Evolutionary conservation across 2,888 invertebrate genomes (phyloP).

Genomic region (Drosophila hamatofila): DNA sequence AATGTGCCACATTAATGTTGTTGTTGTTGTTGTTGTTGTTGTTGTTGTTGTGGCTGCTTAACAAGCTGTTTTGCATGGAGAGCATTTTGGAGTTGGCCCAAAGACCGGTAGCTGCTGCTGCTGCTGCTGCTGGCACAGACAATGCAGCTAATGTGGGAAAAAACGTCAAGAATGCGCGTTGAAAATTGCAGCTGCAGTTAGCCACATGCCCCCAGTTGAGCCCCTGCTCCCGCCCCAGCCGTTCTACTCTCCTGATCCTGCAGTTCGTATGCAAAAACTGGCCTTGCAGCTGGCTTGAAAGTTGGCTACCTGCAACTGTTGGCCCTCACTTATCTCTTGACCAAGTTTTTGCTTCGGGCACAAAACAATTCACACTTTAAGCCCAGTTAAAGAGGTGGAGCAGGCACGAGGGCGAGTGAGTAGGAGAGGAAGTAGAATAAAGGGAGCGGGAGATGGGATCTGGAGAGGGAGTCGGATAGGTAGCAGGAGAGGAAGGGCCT

Average conservation of each 20-base stretch:
- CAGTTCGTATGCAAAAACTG: conserved; percentile 73
- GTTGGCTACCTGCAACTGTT: conserved; percentile 66
- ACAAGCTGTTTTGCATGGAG: conserved; percentile 83
- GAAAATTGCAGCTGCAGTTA: conserved; percentile 58
- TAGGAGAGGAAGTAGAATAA: neutral
- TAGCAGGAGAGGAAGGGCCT: neutral
- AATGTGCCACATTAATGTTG: conserved; percentile 53
- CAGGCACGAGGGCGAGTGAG: neutral
- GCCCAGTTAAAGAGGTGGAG: neutral
- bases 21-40: conserved; percentile 21
- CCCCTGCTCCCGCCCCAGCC: neutral
- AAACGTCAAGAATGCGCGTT: conserved; percentile 82
- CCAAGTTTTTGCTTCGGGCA: conserved; percentile 66
- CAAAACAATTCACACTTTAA: conserved; percentile 79
- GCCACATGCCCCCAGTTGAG: conserved; percentile 4
- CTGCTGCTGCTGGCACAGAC: conserved; percentile 44
- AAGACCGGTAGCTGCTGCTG: conserved; percentile 66
- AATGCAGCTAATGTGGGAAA: conserved; percentile 83
- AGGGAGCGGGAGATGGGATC: neutral
- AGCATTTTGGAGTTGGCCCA: conserved; percentile 15
- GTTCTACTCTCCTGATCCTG: neutral
- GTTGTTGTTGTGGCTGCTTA: conserved; percentile 65
- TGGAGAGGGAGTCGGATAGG: neutral
- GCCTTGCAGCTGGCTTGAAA: conserved; percentile 31
- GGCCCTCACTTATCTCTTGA: conserved; percentile 67